Conservation (phyloP, 2,113 vertebrate species). For the Apaloderma vittatum region DNA sequence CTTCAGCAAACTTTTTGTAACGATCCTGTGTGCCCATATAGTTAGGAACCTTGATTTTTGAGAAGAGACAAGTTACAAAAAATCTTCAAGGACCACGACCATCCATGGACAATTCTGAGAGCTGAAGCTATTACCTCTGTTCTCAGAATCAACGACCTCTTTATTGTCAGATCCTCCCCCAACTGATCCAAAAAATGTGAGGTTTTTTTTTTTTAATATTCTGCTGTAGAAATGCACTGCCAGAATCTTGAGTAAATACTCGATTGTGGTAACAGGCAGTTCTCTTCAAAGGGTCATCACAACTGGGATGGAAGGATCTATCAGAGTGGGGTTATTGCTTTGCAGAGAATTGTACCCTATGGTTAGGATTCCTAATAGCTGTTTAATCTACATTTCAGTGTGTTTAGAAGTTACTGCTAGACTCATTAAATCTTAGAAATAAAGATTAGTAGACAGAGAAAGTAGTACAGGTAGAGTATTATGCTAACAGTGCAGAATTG, state of each 20-base stretch:
- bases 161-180: neutral
- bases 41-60: neutral
- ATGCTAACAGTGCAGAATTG: neutral
- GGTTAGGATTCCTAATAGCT: neutral
- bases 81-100: rapidly evolving
- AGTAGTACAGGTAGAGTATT: neutral
- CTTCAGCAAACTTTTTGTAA: neutral
- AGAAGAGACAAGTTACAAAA: neutral
- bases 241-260: neutral
- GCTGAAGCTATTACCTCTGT: neutral
- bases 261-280: neutral
- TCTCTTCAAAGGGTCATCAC: neutral
- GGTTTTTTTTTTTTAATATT: neutral
- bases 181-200: neutral
- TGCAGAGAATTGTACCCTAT: neutral
- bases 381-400: neutral
- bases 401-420: neutral
- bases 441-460: neutral
- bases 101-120: neutral
- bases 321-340: neutral
- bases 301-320: neutral
- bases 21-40: neutral
- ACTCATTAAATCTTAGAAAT: constrained; percentile 16
- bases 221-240: neutral
- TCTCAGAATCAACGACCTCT: neutral